Conservation (phyloP, 2,797 vertebrate genomes). For the Poeciliopsis presidionis region DNA sequence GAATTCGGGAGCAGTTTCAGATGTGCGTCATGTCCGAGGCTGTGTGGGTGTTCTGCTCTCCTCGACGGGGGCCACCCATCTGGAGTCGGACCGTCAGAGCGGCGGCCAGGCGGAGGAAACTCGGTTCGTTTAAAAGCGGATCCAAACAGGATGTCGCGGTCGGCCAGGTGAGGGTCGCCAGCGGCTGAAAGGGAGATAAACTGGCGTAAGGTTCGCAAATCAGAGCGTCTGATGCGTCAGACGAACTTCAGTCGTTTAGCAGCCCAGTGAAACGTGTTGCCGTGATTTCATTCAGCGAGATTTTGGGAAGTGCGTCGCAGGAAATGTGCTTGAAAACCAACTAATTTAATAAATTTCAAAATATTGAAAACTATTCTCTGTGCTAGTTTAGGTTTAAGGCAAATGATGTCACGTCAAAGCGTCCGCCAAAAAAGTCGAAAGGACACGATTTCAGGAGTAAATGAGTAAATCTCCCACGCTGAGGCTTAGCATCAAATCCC, state of each 20-base stretch:
- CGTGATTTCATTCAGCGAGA: background rate
- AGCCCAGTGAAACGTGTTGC: background rate
- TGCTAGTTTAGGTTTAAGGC: too few relatives aligned
- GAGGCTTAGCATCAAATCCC: background rate
- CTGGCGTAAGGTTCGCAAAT: background rate
- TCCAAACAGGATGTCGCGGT: constrained; percentile 39
- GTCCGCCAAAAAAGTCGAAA: constrained; percentile 8
- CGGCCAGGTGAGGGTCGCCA: constrained; percentile 2
- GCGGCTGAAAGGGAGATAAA: constrained; percentile 13
- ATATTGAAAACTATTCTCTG: background rate
- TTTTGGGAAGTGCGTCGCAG: background rate
- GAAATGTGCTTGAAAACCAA: background rate
- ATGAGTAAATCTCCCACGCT: constrained; percentile 19
- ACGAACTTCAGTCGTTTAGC: background rate
- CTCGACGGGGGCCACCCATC: constrained; percentile 47
- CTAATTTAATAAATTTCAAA: background rate
- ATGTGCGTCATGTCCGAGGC: background rate
- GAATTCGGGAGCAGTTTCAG: background rate
- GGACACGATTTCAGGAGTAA: constrained; percentile 16
- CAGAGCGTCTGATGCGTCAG: background rate
- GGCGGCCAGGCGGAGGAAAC: constrained; percentile 41
- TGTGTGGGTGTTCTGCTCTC: constrained; percentile 21
- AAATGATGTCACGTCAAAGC: constrained; percentile 15
- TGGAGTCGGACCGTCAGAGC: constrained; percentile 35
- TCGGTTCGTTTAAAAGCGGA: background rate